Evolutionary conservation across 2,797 vertebrate species (phyloP).

Genomic region (Pangasius mekongensis): DNA sequence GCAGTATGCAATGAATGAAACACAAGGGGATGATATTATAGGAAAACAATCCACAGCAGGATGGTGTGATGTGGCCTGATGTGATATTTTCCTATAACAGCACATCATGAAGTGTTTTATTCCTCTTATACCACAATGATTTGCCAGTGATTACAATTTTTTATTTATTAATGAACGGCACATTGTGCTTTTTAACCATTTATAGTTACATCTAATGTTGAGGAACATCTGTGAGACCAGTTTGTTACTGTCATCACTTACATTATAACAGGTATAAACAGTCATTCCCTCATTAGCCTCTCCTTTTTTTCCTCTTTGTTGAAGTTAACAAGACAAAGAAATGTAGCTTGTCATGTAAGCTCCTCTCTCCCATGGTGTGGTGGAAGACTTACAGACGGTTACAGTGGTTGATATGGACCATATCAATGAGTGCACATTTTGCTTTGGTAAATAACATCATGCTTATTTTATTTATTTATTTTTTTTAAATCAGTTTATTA

Average conservation of each 20-base stretch:
- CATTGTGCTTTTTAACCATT: neutral
- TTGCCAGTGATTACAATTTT: neutral
- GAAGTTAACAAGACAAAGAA: neutral
- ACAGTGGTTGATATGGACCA: neutral
- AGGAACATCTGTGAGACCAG: neutral
- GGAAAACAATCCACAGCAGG: neutral
- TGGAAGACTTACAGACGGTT: neutral
- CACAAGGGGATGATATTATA: neutral
- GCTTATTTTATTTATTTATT: neutral
- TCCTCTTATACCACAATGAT: neutral
- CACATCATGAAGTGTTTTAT: neutral
- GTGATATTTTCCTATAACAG: neutral
- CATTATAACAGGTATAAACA: neutral
- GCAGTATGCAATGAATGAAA: neutral
- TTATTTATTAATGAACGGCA: neutral
- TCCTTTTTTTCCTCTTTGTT: neutral
- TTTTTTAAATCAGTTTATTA: neutral
- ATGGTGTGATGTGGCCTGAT: neutral
- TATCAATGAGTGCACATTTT: neutral
- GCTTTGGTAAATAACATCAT: neutral
- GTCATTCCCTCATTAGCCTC: neutral
- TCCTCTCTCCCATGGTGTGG: neutral
- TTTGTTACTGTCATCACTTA: neutral
- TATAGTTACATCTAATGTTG: neutral
- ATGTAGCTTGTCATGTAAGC: neutral